Conservation (phyloP, 1,140 invertebrate genomes). For the Fopius arisanus region DNA sequence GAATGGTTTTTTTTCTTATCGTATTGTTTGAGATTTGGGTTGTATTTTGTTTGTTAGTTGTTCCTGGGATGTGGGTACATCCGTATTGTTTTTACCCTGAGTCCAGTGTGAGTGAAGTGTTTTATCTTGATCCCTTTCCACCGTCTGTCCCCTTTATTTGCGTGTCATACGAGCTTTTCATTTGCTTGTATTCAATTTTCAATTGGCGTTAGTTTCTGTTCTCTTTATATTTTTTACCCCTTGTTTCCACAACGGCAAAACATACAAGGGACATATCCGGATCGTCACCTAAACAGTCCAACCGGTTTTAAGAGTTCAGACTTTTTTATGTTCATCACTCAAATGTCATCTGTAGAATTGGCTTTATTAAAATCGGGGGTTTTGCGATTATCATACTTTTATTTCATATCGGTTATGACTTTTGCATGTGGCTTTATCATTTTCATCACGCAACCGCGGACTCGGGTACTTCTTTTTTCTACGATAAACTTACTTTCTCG, state of each 20-base stretch:
- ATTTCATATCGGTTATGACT: too few relatives aligned
- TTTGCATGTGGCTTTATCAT: too few relatives aligned
- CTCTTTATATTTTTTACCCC: not conserved
- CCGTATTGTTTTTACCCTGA: not conserved
- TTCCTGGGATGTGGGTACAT: not conserved
- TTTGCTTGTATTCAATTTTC: constrained; percentile 1
- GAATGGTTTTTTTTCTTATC: not conserved
- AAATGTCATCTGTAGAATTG: not conserved
- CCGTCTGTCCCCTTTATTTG: not conserved
- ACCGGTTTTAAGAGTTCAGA: not conserved
- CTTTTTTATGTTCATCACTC: not conserved
- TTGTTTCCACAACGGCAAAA: not conserved
- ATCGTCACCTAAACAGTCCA: not conserved
- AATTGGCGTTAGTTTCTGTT: not conserved
- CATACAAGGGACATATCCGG: not conserved
- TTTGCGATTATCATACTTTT: too few relatives aligned
- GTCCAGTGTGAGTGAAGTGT: not conserved
- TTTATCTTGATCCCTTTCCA: not conserved
- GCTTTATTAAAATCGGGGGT: too few relatives aligned
- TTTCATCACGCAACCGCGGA: too few relatives aligned
- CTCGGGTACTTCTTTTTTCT: too few relatives aligned
- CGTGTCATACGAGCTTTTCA: not conserved
- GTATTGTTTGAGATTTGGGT: not conserved
- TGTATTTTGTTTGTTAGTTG: not conserved
- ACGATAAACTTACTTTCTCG: too few relatives aligned